Percentiles rank a stretch among this genome's conserved stretches.
Conservation (phyloP, 2,113 vertebrate genomes). For the Paracanthobrama guichenoti region DNA sequence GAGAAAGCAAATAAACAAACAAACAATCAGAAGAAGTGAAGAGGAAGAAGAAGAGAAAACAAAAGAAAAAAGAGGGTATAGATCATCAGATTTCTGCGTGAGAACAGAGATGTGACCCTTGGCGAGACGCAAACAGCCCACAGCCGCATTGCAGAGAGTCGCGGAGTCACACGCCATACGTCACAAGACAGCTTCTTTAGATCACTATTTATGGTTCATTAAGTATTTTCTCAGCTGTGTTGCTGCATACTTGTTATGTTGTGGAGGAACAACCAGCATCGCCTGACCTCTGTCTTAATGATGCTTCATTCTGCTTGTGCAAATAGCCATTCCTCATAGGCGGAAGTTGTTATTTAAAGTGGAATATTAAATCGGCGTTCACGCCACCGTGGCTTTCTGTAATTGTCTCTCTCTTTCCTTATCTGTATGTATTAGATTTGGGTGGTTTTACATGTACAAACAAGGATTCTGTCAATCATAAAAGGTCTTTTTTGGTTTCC, state of each 20-base stretch:
- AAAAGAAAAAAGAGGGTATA: background rate
- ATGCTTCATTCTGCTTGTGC: constrained; percentile 55
- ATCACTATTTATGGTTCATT: constrained; percentile 65
- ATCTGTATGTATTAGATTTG: background rate
- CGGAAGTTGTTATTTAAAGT: constrained; percentile 55
- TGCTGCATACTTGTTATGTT: constrained; percentile 56
- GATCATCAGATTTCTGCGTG: background rate
- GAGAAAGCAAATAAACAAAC: constrained; percentile 21
- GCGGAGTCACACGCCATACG: constrained; percentile 50
- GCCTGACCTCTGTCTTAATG: constrained; percentile 47
- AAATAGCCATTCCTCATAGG: constrained; percentile 56
- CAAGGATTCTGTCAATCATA: background rate
- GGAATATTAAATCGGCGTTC: constrained; percentile 56
- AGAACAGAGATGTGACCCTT: constrained; percentile 14
- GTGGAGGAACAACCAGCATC: constrained; percentile 43
- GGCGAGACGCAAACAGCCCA: constrained; percentile 39
- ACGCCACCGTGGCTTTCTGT: constrained; percentile 27
- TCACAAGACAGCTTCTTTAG: constrained; percentile 56
- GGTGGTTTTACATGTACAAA: constrained; percentile 2
- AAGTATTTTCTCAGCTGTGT: constrained; percentile 58
- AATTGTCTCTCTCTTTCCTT: constrained; percentile 40
- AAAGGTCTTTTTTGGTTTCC: background rate
- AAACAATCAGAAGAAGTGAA: background rate
- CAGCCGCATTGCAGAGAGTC: constrained; percentile 68
- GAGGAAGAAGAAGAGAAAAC: constrained; percentile 14